Base-by-base conservation (phyloP, 2,888 invertebrate genomes). In the Penaeus monodon region DNA sequence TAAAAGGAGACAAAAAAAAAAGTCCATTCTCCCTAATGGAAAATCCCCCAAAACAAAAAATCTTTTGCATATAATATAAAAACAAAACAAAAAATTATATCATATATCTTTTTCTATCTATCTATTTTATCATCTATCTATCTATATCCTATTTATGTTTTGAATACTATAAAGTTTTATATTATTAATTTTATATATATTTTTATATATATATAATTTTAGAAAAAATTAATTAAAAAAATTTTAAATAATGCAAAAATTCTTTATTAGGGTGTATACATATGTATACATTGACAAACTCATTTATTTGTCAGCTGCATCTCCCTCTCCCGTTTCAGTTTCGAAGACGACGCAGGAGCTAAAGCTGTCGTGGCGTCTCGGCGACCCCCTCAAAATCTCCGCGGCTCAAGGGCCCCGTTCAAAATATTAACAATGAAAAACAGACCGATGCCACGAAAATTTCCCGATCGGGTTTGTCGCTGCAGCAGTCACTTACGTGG, bases 351-450 rank as follows among this genome's bases (percentile, higher is more conserved):
- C n/a, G n/a, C n/a, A n/a, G n/a, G n/a, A n/a, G n/a, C n/a, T n/a
- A n/a, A n/a, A n/a, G n/a, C 65, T 38, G 84, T 92, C 92, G 79
- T 93, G 93, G 93, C 92, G n/a, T 84, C 91, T 91, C 0, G 91
- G 91, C 66, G 91, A 92, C 82, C 93, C 2, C 93, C 93, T 3
- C 93, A 93, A n/a, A n/a, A n/a, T n/a, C n/a, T n/a, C n/a, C n/a
- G n/a, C n/a, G n/a, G n/a, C n/a, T n/a, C n/a, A n/a, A n/a, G n/a
- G n/a, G n/a, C n/a, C n/a, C n/a, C n/a, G 90, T 93, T 93, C 90
- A 93, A 93, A 88, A 92, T 93, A 92, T 92, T 68, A 91, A 92
- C 86, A 92, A 92, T 83, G 91, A n/a, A n/a, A 89, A 64, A 92
- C 93, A 2, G 91, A 92, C 7, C 91, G 92, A 88, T 93, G 93